Percentiles rank a stretch among this genome's conserved stretches.
Evolutionary conservation across 2,113 vertebrate species (phyloP).

Genomic region (Crotalus helleri): DNA sequence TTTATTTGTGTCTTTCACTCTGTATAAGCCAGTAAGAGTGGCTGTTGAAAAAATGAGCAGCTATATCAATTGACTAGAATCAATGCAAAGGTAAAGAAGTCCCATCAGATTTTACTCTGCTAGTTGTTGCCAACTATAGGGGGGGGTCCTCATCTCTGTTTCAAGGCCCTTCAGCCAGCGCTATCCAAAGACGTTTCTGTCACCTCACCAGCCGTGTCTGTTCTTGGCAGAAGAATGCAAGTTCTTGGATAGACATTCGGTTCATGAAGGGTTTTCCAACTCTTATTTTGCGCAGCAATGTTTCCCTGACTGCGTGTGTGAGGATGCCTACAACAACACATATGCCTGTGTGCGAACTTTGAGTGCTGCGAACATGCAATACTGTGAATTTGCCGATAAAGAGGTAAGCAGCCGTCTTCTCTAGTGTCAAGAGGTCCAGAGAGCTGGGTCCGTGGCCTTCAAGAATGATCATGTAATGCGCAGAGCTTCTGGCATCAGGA

Average conservation of each 20-base stretch:
- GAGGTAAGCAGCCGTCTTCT: constrained; percentile 62
- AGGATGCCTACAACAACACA: constrained; percentile 83
- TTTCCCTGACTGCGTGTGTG: constrained; percentile 85
- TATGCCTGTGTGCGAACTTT: constrained; percentile 81
- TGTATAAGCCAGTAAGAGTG: not conserved
- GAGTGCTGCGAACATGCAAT: constrained; percentile 72
- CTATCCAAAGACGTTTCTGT: too few relatives aligned
- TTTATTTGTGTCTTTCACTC: not conserved
- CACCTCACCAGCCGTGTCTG: not conserved
- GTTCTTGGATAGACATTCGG: not conserved
- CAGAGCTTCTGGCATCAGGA: not conserved
- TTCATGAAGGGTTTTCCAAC: not conserved
- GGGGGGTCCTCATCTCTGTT: too few relatives aligned
- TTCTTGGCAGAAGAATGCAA: not conserved
- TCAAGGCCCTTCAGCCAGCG: too few relatives aligned
- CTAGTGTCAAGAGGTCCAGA: too few relatives aligned
- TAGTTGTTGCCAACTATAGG: too few relatives aligned
- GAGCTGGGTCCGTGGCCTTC: not conserved
- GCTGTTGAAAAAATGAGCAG: not conserved
- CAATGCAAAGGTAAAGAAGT: not conserved
- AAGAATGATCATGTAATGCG: not conserved
- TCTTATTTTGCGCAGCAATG: constrained; percentile 67
- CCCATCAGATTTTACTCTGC: too few relatives aligned
- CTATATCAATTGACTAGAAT: not conserved
- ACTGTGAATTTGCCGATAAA: constrained; percentile 83